Evolutionary conservation across 2,888 invertebrate genomes (phyloP).

Genomic region (Zhuqinia jingwanae): DNA sequence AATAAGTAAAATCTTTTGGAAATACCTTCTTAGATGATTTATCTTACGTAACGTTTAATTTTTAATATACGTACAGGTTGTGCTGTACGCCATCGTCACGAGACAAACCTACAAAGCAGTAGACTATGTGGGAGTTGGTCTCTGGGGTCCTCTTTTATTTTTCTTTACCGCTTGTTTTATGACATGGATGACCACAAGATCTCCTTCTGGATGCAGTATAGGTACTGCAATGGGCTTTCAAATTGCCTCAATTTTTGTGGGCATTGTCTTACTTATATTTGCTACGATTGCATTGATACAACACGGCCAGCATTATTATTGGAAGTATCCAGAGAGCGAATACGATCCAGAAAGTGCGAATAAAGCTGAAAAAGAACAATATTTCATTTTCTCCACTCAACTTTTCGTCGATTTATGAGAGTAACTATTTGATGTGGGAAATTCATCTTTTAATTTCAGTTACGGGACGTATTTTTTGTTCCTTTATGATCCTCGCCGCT

Average conservation of each 20-base stretch:
- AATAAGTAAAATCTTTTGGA: no score
- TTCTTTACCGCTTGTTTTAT: conserved; percentile 55
- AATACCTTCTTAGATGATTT: background rate
- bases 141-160: conserved; percentile 65
- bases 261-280: conserved; percentile 30
- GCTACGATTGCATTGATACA: conserved; percentile 49
- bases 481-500: conserved; percentile 42
- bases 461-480: conserved; percentile 49
- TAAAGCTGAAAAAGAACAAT: no score
- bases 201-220: conserved; percentile 63
- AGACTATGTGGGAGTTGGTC: conserved; percentile 56
- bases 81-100: conserved; percentile 42
- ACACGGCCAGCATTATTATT: conserved; percentile 44
- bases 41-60: background rate
- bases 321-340: conserved; percentile 7
- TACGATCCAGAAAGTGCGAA: conserved; percentile 56
- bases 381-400: background rate
- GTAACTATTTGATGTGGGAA: background rate
- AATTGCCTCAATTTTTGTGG: conserved; percentile 52
- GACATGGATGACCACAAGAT: conserved; percentile 53
- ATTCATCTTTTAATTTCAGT: conserved; percentile 6
- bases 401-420: no score
- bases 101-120: conserved; percentile 36
- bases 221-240: conserved; percentile 70
- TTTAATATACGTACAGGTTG: conserved; percentile 45